Percentiles rank a stretch among this genome's conserved stretches.
Evolutionary conservation across 2,113 vertebrate species (phyloP).

Genomic region (Narcine bancroftii): DNA sequence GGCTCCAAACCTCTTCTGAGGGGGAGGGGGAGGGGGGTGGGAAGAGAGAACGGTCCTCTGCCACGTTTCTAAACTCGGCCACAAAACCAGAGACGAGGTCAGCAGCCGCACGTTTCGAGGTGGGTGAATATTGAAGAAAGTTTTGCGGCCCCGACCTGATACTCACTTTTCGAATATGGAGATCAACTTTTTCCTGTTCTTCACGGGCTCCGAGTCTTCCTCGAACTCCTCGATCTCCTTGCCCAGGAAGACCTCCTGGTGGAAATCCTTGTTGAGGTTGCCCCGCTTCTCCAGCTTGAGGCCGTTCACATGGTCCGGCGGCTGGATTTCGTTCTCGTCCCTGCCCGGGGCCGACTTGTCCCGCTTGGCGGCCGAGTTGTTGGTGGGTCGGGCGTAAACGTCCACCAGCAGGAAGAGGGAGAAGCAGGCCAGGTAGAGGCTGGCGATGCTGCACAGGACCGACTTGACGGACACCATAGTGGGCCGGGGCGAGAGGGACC

Average conservation of each 20-base stretch:
- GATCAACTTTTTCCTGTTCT: constrained; percentile 80
- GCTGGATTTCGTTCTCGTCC: constrained; percentile 82
- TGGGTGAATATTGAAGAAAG: no score
- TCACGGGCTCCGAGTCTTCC: constrained; percentile 75
- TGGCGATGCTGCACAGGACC: constrained; percentile 51
- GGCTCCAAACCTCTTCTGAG: no score
- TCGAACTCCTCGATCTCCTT: constrained; percentile 84
- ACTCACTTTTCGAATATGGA: constrained; percentile 84
- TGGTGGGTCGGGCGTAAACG: constrained; percentile 72
- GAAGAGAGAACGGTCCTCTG: no score
- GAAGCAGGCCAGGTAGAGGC: constrained; percentile 54
- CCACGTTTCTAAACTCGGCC: no score
- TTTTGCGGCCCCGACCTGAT: no score
- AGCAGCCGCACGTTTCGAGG: no score
- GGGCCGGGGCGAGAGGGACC: not conserved
- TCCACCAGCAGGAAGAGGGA: constrained; percentile 54
- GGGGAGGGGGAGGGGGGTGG: no score
- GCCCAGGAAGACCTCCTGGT: constrained; percentile 91
- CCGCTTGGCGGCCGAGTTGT: constrained; percentile 63
- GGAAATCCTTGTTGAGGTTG: constrained; percentile 88
- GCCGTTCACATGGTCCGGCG: constrained; percentile 83
- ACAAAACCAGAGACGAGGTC: no score
- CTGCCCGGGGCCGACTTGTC: constrained; percentile 56
- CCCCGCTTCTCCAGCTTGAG: constrained; percentile 89
- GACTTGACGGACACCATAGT: constrained; percentile 56